Conservation (phyloP, 2,888 invertebrate genomes). For the Celastrina argiolus region DNA sequence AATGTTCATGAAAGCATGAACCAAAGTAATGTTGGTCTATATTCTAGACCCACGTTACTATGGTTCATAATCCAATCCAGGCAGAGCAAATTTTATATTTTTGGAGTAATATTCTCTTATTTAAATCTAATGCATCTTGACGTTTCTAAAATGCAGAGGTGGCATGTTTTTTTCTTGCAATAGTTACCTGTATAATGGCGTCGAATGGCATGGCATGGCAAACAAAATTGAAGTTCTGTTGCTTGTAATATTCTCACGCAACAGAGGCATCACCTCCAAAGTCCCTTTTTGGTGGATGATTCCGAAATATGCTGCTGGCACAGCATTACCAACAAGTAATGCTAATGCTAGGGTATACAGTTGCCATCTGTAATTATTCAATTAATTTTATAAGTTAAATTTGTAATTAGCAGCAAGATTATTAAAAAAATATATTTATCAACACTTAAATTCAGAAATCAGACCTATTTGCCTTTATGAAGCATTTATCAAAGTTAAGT, state of each 20-base stretch:
- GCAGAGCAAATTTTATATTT: no score
- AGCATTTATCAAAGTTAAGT: not conserved
- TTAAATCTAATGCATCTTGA: no score
- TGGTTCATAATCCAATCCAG: no score
- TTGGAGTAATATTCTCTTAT: no score
- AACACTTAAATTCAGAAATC: no score
- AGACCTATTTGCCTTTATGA: not conserved
- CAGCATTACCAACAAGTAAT: constrained; percentile 77
- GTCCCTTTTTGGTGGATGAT: constrained; percentile 89
- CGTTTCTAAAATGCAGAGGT: no score
- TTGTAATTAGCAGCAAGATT: no score
- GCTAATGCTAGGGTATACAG: constrained; percentile 56
- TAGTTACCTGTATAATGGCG: constrained; percentile 88
- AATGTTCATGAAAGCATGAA: no score
- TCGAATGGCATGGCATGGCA: constrained; percentile 96
- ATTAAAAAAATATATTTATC: no score
- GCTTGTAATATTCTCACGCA: constrained; percentile 74
- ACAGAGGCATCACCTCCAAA: constrained; percentile 83
- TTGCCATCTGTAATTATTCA: constrained; percentile 51
- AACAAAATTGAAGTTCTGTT: constrained; percentile 82
- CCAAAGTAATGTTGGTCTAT: no score
- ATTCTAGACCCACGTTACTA: no score
- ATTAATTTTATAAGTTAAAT: not conserved
- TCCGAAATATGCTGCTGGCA: constrained; percentile 85
- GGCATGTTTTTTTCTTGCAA: no score